Percentiles rank a stretch among this genome's conserved stretches.
phyloP scores from a whole-genome alignment of 2,797 vertebrate genomes.

The Danio tinwini region DNA sequence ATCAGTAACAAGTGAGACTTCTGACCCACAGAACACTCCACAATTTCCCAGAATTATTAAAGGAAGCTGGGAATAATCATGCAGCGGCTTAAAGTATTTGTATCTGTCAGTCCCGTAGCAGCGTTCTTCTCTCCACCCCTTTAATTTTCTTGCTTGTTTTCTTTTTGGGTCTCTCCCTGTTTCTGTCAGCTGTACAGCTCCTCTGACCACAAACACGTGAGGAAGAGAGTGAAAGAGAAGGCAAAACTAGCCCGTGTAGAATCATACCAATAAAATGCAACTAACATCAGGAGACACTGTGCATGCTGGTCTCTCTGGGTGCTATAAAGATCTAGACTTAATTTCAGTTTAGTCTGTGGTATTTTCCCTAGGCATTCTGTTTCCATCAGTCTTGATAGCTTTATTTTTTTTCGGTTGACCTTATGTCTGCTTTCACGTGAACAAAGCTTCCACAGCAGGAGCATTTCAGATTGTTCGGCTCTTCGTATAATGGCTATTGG shows the following conservation, averaged over 20 bases:
- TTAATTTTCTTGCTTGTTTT: slow-evolving; percentile 7
- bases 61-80: slow-evolving; percentile 15
- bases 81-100: slow-evolving; percentile 16
- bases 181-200: background rate
- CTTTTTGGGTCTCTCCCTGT: slow-evolving; percentile 28
- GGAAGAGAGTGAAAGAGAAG: background rate
- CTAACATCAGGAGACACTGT: background rate
- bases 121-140: slow-evolving; percentile 8
- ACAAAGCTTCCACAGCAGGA: background rate
- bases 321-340: background rate
- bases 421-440: slow-evolving; percentile 1
- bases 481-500: background rate
- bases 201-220: slow-evolving; percentile 6
- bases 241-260: background rate
- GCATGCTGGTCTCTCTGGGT: background rate
- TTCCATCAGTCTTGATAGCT: background rate
- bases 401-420: background rate
- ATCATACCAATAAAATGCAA: background rate
- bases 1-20: background rate
- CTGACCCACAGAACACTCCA: background rate
- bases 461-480: background rate
- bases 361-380: background rate
- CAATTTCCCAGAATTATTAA: slow-evolving; percentile 26
- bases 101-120: slow-evolving; percentile 11
- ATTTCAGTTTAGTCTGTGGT: background rate